Conservation (phyloP, 1,140 invertebrate genomes). For the Drosophila asahinai region DNA sequence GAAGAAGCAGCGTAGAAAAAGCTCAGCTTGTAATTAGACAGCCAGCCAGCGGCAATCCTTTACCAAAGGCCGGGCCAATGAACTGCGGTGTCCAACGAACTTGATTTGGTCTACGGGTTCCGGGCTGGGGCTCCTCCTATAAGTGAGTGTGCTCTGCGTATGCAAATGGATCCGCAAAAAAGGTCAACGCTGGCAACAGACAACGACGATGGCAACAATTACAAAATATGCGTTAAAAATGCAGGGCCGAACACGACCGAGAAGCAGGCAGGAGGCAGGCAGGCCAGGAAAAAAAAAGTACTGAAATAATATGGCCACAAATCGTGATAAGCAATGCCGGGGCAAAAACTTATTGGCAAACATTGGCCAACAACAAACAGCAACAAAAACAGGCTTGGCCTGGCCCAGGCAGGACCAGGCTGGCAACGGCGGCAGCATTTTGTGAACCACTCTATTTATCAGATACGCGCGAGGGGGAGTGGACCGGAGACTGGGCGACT, state of each 20-base stretch:
- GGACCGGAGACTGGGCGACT: neutral
- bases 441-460: constrained; percentile 84
- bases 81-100: constrained; percentile 76
- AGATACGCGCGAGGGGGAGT: constrained; percentile 60
- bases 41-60: constrained; percentile 63
- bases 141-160: constrained; percentile 42
- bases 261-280: neutral
- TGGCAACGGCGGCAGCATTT: constrained; percentile 72
- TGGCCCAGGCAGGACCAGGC: constrained; percentile 6
- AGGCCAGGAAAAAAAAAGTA: constrained; percentile 48
- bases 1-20: constrained; percentile 51
- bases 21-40: constrained; percentile 80
- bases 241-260: constrained; percentile 72
- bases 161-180: constrained; percentile 76
- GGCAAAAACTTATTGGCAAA: constrained; percentile 76
- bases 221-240: constrained; percentile 83
- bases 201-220: constrained; percentile 65
- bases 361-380: constrained; percentile 68
- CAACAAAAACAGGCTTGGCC: constrained; percentile 80
- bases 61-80: constrained; percentile 68
- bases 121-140: constrained; percentile 4
- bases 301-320: constrained; percentile 82
- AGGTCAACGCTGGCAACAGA: constrained; percentile 61
- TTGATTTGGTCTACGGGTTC: constrained; percentile 70
- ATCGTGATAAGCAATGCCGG: constrained; percentile 82